Conservation (phyloP, 2,113 vertebrate genomes). For the Lonchura striata region DNA sequence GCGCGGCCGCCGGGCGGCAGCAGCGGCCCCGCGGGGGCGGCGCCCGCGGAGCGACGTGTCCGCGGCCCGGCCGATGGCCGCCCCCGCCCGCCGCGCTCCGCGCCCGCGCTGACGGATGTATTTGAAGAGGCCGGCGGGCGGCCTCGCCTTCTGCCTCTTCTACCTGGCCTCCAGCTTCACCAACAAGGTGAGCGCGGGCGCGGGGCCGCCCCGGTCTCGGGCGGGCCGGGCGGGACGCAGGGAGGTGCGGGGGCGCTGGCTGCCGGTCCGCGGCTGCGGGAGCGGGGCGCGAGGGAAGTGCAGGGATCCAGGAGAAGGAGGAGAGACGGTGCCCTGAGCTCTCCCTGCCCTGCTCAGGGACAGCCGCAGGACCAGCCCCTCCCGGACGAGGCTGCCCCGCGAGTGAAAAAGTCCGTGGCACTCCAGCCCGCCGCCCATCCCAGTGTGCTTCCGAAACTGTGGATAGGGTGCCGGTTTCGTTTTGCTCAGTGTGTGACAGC, state of each 20-base stretch:
- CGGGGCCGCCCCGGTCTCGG: not conserved
- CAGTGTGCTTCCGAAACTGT: fast-evolving
- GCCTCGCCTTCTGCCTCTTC: conserved; percentile 71
- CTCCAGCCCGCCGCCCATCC: not conserved
- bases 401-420: not conserved
- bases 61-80: not conserved
- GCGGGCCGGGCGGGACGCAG: not conserved
- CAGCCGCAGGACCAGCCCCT: not conserved
- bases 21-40: conserved; percentile 39
- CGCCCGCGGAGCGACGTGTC: conserved; percentile 40
- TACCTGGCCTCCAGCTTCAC: conserved; percentile 73
- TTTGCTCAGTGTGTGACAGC: not conserved
- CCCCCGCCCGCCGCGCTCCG: not conserved
- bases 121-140: conserved; percentile 44
- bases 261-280: not conserved
- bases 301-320: not conserved
- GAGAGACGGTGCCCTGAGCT: too few species aligned
- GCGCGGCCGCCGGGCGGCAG: not conserved
- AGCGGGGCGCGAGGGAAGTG: not conserved
- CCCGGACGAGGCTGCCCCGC: too few species aligned
- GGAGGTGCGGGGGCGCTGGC: not conserved
- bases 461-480: fast-evolving
- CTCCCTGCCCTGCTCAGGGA: not conserved
- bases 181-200: conserved; percentile 78
- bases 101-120: conserved; percentile 59